Conservation (phyloP, 2,888 invertebrate species). For the Drosophila algonquin region DNA sequence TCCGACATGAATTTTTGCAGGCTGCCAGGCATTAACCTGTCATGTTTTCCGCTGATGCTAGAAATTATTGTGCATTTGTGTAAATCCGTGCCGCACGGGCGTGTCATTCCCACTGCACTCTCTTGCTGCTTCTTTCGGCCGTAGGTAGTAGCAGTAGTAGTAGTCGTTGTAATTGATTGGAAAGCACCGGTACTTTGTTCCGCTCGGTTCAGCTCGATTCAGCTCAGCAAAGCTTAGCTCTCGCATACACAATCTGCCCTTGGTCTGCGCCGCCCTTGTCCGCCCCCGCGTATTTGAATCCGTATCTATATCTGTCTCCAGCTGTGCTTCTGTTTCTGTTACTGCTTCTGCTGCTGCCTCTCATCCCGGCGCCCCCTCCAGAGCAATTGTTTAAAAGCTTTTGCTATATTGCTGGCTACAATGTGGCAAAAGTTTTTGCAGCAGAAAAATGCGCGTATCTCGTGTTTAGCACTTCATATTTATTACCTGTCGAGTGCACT, state of each 20-base stretch:
- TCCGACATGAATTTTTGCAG: constrained; percentile 22
- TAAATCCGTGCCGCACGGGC: constrained; percentile 72
- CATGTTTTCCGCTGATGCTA: constrained; percentile 71
- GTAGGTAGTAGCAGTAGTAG: constrained; percentile 27
- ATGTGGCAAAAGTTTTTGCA: constrained; percentile 61
- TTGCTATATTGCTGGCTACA: constrained; percentile 63
- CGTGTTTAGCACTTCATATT: constrained; percentile 78
- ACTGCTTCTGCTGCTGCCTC: constrained; percentile 4
- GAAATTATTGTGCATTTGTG: constrained; percentile 80
- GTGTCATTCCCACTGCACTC: too few relatives aligned
- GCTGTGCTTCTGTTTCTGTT: constrained; percentile 12
- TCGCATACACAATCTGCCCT: constrained; percentile 8
- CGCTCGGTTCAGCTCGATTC: constrained; percentile 3
- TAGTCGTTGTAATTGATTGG: constrained; percentile 73
- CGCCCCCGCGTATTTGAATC: constrained; percentile 3
- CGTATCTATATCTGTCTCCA: constrained; percentile 10
- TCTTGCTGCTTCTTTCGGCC: too few relatives aligned
- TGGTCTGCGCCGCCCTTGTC: not conserved
- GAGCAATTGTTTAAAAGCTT: constrained; percentile 77
- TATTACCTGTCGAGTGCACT: constrained; percentile 80
- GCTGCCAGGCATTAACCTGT: constrained; percentile 71
- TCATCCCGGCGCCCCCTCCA: constrained; percentile 11
- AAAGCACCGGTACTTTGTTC: constrained; percentile 53
- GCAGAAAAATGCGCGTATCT: constrained; percentile 76
- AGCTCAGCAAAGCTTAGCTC: constrained; percentile 2